Evolutionary conservation across 2,888 invertebrate genomes (phyloP).

Genomic region (Pandemis cinnamomeana): DNA sequence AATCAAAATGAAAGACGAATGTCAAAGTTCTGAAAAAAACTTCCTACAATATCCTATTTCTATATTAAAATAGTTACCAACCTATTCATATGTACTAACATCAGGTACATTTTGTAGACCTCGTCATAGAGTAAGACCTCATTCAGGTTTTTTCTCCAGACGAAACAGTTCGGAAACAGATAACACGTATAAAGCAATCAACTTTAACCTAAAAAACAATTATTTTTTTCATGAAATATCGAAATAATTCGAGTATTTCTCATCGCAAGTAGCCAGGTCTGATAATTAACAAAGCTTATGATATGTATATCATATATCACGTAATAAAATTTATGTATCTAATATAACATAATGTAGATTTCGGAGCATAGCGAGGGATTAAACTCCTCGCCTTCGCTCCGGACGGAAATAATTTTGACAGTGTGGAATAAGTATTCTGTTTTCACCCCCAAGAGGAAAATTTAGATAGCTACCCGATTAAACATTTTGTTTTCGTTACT

Average conservation of each 20-base stretch:
- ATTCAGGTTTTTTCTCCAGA: no score
- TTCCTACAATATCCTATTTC: not conserved
- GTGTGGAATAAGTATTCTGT: conserved; percentile 5
- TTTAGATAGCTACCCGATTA: conserved; percentile 1
- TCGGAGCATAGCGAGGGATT: conserved; percentile 6
- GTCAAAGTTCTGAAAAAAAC: not conserved
- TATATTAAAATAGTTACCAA: no score
- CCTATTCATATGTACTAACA: no score
- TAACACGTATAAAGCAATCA: not conserved
- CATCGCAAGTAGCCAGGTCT: not conserved
- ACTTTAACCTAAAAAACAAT: not conserved
- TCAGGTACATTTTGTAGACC: no score
- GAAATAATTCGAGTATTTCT: not conserved
- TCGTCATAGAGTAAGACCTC: no score
- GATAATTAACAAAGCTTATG: not conserved
- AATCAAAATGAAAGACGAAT: not conserved
- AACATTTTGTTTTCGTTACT: conserved; percentile 6
- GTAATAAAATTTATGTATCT: not conserved
- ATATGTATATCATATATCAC: not conserved
- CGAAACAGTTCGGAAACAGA: no score
- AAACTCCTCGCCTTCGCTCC: not conserved
- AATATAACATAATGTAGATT: conserved; percentile 6
- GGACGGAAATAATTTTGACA: conserved; percentile 5
- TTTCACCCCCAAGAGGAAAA: conserved; percentile 2
- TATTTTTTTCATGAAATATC: not conserved